Base-by-base conservation (phyloP, 2,113 vertebrate genomes). In the Eleginops maclovinus region DNA sequence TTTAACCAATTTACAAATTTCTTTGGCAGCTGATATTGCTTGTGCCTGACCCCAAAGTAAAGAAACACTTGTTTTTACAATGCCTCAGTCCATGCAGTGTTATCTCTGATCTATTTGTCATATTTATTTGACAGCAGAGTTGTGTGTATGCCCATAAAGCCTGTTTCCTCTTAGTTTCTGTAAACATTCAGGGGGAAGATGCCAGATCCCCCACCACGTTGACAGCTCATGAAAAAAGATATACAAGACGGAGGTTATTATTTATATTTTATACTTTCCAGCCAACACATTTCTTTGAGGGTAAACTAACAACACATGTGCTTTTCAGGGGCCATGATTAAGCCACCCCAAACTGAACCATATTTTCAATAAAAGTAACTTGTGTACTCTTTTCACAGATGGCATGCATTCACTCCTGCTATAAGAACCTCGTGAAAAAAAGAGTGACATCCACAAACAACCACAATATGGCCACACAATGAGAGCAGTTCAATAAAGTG, bases 301-400 rank as follows among this genome's bases (percentile, higher is more conserved):
- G 46, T 61, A 89, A 90, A 85, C 75, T 24, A 58, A 63, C 72
- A 88, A 79, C 85, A 86, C 51, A 75, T 83, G 85, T 73, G 61
- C 64, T 55, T 75, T 73, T 65, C 47, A 22, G 21, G 71, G 61
- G 17, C 44, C 55, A 31, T 14, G 72, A 75, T 50, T 17, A 61
- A 64, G 47, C 61, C 58, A 51, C 54, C 41, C 22, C 40, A 54
- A 75, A 54, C 71, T 60, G 28, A 84, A 65, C 55, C 55, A 31
- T 55, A 74, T 62, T 56, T 72, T 69, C 49, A 68, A 73, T 64
- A 68, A 74, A 78, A 71, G 58, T 36, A 78, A 78, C 51, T 64
- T 63, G 62, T 71, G 55, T 19, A 51, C 31, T 36, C 56, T 47
- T 28, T 64, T 61, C 60, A 31, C 78, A 91, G 64, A 85, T 75